Evolutionary conservation across 2,113 vertebrate genomes (phyloP).

Genomic region (Eublepharis macularius): DNA sequence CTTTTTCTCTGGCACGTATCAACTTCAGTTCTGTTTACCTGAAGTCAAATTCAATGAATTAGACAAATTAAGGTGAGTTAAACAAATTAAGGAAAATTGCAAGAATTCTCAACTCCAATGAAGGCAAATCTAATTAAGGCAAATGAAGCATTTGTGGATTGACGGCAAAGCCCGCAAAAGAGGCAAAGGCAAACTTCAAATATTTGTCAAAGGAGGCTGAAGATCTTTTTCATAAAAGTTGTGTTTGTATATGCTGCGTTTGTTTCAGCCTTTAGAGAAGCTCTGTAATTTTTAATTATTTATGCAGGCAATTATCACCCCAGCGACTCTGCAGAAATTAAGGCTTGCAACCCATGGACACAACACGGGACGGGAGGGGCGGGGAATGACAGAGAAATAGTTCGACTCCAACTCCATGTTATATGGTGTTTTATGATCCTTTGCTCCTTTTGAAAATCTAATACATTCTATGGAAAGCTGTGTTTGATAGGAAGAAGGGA

Average conservation of each 20-base stretch:
- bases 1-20: neutral
- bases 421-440: neutral
- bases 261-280: neutral
- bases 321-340: neutral
- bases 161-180: neutral
- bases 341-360: neutral
- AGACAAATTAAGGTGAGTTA: slow-evolving; percentile 23
- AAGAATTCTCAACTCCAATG: slow-evolving; percentile 17
- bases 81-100: slow-evolving; percentile 33
- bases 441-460: neutral
- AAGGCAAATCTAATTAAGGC: slow-evolving; percentile 19
- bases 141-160: slow-evolving; percentile 4
- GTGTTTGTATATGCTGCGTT: neutral
- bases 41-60: slow-evolving; percentile 3
- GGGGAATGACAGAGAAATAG: neutral
- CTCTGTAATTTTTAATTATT: slow-evolving; percentile 16
- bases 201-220: neutral
- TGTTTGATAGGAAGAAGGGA: neutral
- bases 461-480: too few species aligned
- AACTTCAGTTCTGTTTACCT: neutral
- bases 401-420: neutral
- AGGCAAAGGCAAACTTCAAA: neutral
- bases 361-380: too few species aligned
- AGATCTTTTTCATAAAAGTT: neutral
- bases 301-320: neutral